Evolutionary conservation across 2,888 invertebrate species (phyloP), one percentile per base, ranked within the genome.

Genomic region (Gymnosoma rotundatum): DNA sequence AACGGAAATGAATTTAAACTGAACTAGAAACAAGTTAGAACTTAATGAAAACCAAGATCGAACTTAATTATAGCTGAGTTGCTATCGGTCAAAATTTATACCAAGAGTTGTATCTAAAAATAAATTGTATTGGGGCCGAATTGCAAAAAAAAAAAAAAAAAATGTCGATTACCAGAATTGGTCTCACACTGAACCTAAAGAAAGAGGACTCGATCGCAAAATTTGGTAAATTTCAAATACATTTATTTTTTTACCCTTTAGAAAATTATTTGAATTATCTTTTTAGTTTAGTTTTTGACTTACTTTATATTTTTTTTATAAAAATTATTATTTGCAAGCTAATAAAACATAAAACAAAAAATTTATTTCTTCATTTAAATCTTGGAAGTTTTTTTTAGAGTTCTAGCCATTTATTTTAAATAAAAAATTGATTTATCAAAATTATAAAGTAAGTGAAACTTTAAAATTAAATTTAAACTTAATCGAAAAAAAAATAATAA

Each of bases 331-430:
- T n/a, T 20, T 7, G 67, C 45, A 32, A 10, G 64, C 12, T 25
- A 72, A 63, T 10, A 63, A 61, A 32, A 74, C 14, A 67, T 32
- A 32, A 32, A 32, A n/a, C n/a, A 32, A 32, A 32, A 32, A 18
- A 50, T 52, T 66, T n/a, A 16, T 66, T 38, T 45, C 42, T 45
- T 32, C 2, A 63, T 38, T 73, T 45, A 82, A 76, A 58, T 45
- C 83, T 83, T 83, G 83, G 83, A 83, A 83, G 83, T 83, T 83
- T 75, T 42, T 32, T 80, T 82, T 70, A 85, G 81, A 82, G 82
- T 74, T 56, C 18, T 45, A 50, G 42, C 42, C 58, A 58, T 73
- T 63, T 64, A 67, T 67, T 58, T 32, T 66, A 21, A 52, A 74
- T 12, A 42, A 66, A 60, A n/a, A 58, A 74, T 14, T n/a, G 16